Evolutionary conservation across 1,140 invertebrate species (phyloP), one percentile per base, ranked within the genome.

Genomic region (Conus ventricosus): DNA sequence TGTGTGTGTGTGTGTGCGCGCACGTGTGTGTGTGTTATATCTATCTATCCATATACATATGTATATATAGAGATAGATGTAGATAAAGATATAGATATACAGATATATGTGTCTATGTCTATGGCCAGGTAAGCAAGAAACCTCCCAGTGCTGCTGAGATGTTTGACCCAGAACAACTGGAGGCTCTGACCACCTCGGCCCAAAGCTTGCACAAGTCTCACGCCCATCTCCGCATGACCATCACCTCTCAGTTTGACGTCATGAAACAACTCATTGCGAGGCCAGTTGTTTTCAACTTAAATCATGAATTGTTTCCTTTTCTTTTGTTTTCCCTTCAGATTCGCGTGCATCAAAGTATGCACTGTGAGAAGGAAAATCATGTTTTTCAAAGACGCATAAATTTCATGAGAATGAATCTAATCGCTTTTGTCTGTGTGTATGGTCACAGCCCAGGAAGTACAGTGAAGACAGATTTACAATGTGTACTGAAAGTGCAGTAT

Each of bases 221-320:
- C 10, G 27, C 75, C 20, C 85, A 87, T 39, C 60, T 75, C 2
- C n/a, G 53, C 3, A 88, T 85, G 57, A 84, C 71, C 20, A 71
- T 87, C 71, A 87, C 75, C 15, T 87, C 85, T 5, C 85, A 87
- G 27, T 23, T 78, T 53, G 85, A 57, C 53, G 20, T 54, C 39
- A 57, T 87, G 39, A 87, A 76, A n/a, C 85, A 87, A 11, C 85
- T 87, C n/a, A 75, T 87, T 27, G 85, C 10, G 85, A 87, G 85
- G 85, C 80, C 15, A 57, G 53, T n/a, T 11, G 17, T 27, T 85
- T 85, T 11, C 39, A 39, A 39, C 39, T 39, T 6, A 54, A 23
- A 7, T 39, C 11, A 54, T 39, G 1, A 8, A 84, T n/a, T 25
- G 25, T 57, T 55, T 54, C 17, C n/a, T 13, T 60, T 60, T 57